Evolutionary conservation across 2,888 invertebrate species (phyloP), one percentile per base, ranked within the genome.

Genomic region (Aethes cnicana): DNA sequence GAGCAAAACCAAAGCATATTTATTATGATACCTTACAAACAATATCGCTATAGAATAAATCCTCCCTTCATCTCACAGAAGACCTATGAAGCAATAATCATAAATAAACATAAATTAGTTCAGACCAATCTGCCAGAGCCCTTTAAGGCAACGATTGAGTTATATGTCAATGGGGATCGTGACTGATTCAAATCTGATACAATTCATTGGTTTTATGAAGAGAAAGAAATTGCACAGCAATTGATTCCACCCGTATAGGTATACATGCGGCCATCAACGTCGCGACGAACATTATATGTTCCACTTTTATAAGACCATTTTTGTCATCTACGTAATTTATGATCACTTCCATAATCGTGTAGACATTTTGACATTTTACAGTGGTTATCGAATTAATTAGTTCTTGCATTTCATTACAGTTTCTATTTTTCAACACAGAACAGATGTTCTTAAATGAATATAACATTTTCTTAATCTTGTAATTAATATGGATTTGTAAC

Each of bases 121-220:
- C 53, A 58, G 62, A 66, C 57, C 57, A 56, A 64, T 66, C 64
- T 59, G 61, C 59, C 60, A 60, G 64, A 66, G 70, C 69, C 64
- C 69, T 68, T 72, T 72, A 62, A 68, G 72, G 56, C 47, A 63
- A 43, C 57, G 75, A 84, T 84, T 79, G 76, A 84, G 84, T 77
- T 81, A 81, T 83, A 76, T 66, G 67, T 78, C 81, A 75, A 64
- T 70, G 68, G 64, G 63, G 65, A 63, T 72, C 70, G 73, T 72
- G 71, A 73, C 74, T 73, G 73, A 80, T 77, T 72, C 69, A 67
- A 71, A 80, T 81, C 71, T 67, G 76, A 69, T 72, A 63, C 74
- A 70, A 74, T 69, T 68, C 73, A 79, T 80, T 74, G 76, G 64
- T 73, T 73, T 71, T 69, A 68, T 73, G 68, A 69, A 69, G 73